Evolutionary conservation across 2,888 invertebrate genomes (phyloP).

Genomic region (Odontocolon sp.): DNA sequence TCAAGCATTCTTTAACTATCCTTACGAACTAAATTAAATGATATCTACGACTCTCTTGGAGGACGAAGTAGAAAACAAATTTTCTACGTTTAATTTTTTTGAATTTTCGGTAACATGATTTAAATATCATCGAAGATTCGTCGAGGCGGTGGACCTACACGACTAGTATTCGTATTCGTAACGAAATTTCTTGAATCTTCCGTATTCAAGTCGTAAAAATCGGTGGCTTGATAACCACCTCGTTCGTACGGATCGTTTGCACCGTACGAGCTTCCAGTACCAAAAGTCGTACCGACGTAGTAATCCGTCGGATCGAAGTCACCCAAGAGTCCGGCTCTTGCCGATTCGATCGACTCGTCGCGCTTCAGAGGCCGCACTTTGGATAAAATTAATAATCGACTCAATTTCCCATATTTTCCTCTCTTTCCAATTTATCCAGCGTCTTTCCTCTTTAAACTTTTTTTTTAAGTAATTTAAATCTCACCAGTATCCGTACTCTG

Average conservation of each 20-base stretch:
- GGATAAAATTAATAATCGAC: too few relatives aligned
- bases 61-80: slow-evolving; percentile 27
- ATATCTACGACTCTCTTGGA: background rate
- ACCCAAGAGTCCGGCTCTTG: slow-evolving; percentile 89
- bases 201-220: slow-evolving; percentile 76
- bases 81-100: background rate
- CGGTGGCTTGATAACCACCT: slow-evolving; percentile 77
- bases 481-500: slow-evolving; percentile 82
- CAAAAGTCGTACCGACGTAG: slow-evolving; percentile 82
- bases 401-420: background rate
- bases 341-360: slow-evolving; percentile 86
- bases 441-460: slow-evolving; percentile 7
- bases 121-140: slow-evolving; percentile 93
- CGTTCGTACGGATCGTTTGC: slow-evolving; percentile 70
- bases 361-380: slow-evolving; percentile 82
- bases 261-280: slow-evolving; percentile 72
- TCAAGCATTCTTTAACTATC: background rate
- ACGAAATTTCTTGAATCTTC: slow-evolving; percentile 74
- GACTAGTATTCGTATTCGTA: slow-evolving; percentile 79
- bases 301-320: slow-evolving; percentile 89
- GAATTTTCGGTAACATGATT: slow-evolving; percentile 55
- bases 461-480: too few relatives aligned
- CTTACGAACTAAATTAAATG: background rate
- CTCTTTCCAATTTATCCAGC: background rate
- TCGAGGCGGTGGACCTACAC: slow-evolving; percentile 87